Conservation (phyloP, 2,888 invertebrate species). For the Diarsia brunnea region DNA sequence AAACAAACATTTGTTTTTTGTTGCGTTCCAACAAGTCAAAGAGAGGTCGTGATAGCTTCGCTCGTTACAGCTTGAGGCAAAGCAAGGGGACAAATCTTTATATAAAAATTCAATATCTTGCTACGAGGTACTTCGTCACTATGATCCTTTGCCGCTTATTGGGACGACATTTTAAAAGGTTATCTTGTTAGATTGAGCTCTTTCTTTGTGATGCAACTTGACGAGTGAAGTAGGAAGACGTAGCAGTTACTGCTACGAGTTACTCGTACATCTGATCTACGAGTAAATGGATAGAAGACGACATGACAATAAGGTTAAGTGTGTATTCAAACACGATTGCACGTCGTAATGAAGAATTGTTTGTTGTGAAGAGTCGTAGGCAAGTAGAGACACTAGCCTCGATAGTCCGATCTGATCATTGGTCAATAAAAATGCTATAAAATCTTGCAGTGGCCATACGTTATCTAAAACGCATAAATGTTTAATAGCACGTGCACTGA, state of each 20-base stretch:
- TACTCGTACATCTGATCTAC: no score
- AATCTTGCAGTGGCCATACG: conserved; percentile 82
- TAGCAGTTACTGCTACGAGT: no score
- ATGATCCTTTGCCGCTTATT: conserved; percentile 36
- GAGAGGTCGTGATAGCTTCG: conserved; percentile 48
- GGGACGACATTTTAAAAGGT: conserved; percentile 25
- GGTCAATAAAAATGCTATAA: conserved; percentile 87
- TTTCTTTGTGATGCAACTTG: conserved; percentile 27
- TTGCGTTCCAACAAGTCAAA: conserved; percentile 75
- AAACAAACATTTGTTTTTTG: conserved; percentile 82
- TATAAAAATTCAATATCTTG: conserved; percentile 41
- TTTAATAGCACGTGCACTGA: conserved; percentile 84
- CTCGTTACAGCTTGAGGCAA: conserved; percentile 33
- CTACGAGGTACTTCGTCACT: background rate
- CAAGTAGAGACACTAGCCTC: conserved; percentile 76
- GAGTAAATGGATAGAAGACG: conserved; percentile 17
- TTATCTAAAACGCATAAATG: conserved; percentile 87
- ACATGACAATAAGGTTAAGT: conserved; percentile 55
- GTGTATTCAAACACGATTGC: conserved; percentile 36
- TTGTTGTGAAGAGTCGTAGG: conserved; percentile 78
- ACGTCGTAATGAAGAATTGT: conserved; percentile 72
- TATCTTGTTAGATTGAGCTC: conserved; percentile 10
- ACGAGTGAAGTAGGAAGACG: conserved; percentile 4
- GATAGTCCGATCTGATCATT: conserved; percentile 82
- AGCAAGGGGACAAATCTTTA: conserved; percentile 10